Conservation (phyloP, 64 coral and sea anemone species). For the Actinia tenebrosa region DNA sequence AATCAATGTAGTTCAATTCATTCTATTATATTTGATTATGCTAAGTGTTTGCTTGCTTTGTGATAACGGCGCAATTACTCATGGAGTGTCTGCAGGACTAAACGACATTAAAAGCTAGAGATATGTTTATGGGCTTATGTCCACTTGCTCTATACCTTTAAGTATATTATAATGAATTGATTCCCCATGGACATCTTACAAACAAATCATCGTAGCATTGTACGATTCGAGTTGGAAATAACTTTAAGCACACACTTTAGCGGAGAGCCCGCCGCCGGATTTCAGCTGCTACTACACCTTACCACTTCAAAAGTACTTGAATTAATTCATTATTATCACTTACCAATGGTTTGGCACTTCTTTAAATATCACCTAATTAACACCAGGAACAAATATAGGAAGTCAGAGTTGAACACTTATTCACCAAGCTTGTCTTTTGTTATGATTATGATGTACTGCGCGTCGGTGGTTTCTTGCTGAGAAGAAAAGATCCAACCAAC, state of each 20-base stretch:
- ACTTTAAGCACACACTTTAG: not conserved
- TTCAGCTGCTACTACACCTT: not conserved
- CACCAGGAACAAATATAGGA: not conserved
- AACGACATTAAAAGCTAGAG: no score
- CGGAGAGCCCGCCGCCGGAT: not conserved
- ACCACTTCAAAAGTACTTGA: not conserved
- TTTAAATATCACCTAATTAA: not conserved
- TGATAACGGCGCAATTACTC: not conserved
- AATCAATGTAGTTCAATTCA: not conserved
- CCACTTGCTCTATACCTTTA: no score
- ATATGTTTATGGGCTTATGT: no score
- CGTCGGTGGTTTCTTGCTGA: not conserved
- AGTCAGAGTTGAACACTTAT: not conserved
- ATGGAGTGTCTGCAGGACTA: not conserved
- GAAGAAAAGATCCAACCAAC: slow-evolving; percentile 4
- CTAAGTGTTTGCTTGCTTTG: not conserved
- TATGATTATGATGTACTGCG: not conserved
- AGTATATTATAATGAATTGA: not conserved
- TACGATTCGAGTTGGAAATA: not conserved
- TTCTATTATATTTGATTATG: not conserved
- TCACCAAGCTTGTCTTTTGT: not conserved
- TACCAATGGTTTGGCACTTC: not conserved
- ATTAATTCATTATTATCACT: not conserved
- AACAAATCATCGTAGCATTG: not conserved
- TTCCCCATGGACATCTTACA: not conserved